A percentile compares a stretch with the other conserved stretches of the same genome.
phyloP scores from a whole-genome alignment of 2,797 vertebrate species.

The Mormyrops boulengeri region DNA sequence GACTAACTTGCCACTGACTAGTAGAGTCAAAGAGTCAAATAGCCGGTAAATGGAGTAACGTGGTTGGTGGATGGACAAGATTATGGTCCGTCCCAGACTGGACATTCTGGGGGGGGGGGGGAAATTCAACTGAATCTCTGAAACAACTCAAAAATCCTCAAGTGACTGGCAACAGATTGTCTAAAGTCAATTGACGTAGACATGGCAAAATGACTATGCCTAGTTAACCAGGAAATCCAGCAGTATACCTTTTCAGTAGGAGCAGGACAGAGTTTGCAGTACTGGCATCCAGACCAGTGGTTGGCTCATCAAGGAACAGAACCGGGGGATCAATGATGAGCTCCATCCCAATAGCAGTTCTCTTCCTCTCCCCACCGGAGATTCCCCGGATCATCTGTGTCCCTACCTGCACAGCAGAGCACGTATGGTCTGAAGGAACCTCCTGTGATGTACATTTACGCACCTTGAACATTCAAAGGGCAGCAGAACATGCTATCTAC shows the following conservation, averaged over 20 bases:
- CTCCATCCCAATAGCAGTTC: conserved; percentile 93
- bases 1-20: conserved; percentile 76
- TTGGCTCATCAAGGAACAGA: conserved; percentile 91
- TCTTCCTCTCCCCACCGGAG: conserved; percentile 90
- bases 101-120: conserved; percentile 66
- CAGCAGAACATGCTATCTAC: conserved; percentile 46
- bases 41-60: conserved; percentile 87
- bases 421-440: background rate
- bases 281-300: conserved; percentile 85
- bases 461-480: background rate
- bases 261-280: conserved; percentile 85
- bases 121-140: background rate
- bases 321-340: conserved; percentile 83
- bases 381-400: conserved; percentile 79
- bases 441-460: background rate
- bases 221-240: background rate
- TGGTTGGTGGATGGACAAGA: conserved; percentile 92
- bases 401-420: conserved; percentile 67
- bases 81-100: conserved; percentile 74
- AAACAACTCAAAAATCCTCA: background rate
- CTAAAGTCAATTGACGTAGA: background rate
- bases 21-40: conserved; percentile 77
- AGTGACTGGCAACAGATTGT: background rate
- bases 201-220: background rate
- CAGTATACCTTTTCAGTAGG: conserved; percentile 75